Percentiles rank a stretch among this genome's conserved stretches.
These are phyloP conservation scores for Tromatobia lineatoria DNA, from an alignment of 2,888 invertebrate genomes.

Conservation along the genomic window DNA sequence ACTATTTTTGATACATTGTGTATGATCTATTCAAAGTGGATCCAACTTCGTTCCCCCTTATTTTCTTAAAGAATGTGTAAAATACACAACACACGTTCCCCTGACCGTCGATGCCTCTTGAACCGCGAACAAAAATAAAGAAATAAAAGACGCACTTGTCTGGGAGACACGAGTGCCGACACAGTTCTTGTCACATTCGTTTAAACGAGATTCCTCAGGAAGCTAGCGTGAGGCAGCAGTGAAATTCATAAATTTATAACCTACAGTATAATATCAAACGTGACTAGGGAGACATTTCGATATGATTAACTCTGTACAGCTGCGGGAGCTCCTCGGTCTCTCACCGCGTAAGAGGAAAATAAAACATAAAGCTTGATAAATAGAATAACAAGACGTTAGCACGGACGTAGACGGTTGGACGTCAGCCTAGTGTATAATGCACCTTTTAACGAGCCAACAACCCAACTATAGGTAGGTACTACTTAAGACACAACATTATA, in stretches of 20 bases:
- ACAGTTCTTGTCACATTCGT: not conserved
- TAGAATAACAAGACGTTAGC: conserved; percentile 11
- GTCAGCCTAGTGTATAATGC: conserved; percentile 20
- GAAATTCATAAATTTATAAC: conserved; percentile 29
- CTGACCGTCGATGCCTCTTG: not conserved
- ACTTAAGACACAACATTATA: conserved; percentile 18
- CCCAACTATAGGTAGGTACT: conserved; percentile 17
- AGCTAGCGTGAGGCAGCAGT: not conserved
- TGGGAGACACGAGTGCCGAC: conserved; percentile 15
- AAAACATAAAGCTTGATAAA: conserved; percentile 15
- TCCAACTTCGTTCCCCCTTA: too few relatives aligned
- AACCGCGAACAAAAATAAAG: not conserved
- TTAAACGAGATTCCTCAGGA: conserved; percentile 5
- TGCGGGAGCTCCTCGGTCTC: conserved; percentile 31
- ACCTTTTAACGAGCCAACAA: conserved; percentile 22
- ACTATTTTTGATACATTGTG: too few relatives aligned
- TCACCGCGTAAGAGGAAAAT: not conserved
- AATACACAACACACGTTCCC: too few relatives aligned
- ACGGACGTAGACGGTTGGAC: conserved; percentile 13
- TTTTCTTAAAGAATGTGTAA: not conserved
- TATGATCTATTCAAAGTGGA: too few relatives aligned
- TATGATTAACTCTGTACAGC: conserved; percentile 61
- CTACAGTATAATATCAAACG: conserved; percentile 11
- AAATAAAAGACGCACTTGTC: not conserved
- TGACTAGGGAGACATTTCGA: conserved; percentile 19